Evolutionary conservation across 2,888 invertebrate genomes (phyloP), one percentile per base, ranked within the genome.

Genomic region (Luperina nickerlii): DNA sequence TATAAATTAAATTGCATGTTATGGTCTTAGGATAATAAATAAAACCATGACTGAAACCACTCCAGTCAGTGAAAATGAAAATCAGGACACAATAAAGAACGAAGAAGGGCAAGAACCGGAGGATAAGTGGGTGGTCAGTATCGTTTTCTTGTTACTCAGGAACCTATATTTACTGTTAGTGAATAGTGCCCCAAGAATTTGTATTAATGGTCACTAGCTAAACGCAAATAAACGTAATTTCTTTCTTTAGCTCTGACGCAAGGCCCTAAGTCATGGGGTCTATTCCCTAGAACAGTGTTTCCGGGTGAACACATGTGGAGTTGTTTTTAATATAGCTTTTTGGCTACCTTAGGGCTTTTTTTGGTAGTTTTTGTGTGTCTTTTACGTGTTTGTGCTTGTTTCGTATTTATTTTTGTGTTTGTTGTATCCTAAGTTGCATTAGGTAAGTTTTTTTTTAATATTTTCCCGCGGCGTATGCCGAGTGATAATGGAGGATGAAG

Each of bases 71-170:
- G 78, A 85, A 76, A 87, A 82, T 18, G 82, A 87, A 57, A 69
- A 81, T 70, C 78, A 84, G 81, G 81, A 82, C 38, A 84, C 65
- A 27, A 79, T 87, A 27, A 80, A 74, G 18, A 69, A 71, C 1
- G 80, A 81, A 51, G 75, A 84, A 65, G 87, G 89, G 76, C 79
- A 82, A 67, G 81, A 86, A 77, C 79, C 85, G 76, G 88, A 91
- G 81, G 96, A 96, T 83, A 94, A 93, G 83, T 96, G 96, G 96
- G 84, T 96, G 93, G 96, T 96, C 78, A 81, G 94, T 79, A 70
- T 76, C 27, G 1, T 80, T n/a, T 20, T 62, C 42, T 60, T 45
- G 3, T 54, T 51, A 27, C 20, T 48, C 48, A 38, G 18, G 32
- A 27, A 68, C 6, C 3, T 24, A 32, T 9, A 54, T 20, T 38